phyloP scores from a whole-genome alignment of 2,888 invertebrate species.

The Nowickia ferox region DNA sequence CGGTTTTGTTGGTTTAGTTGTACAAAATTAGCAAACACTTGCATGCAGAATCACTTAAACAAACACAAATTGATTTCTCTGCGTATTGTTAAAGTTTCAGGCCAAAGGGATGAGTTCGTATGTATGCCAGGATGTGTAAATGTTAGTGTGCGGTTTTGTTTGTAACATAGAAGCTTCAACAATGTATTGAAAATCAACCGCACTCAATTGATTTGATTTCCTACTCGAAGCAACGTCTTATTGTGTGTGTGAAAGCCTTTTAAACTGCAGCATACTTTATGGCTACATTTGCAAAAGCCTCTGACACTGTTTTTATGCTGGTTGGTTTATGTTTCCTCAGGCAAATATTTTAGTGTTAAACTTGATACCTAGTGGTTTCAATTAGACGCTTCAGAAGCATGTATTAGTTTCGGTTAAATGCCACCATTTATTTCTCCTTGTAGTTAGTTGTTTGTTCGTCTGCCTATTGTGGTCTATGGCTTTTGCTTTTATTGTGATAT shows the following conservation, averaged over 20 bases:
- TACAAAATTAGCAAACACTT: constrained; percentile 51
- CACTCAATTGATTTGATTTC: constrained; percentile 73
- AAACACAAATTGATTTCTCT: constrained; percentile 1
- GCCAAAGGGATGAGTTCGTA: constrained; percentile 1
- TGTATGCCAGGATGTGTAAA: neutral
- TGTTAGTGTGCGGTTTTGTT: constrained; percentile 40
- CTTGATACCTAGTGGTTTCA: constrained; percentile 49
- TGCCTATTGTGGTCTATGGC: constrained; percentile 13
- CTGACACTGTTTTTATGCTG: neutral
- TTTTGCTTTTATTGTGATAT: constrained; percentile 23
- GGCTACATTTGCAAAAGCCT: constrained; percentile 26
- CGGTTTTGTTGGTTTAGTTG: constrained; percentile 52
- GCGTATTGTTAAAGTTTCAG: constrained; percentile 17
- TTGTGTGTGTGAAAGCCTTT: neutral
- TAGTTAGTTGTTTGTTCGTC: neutral
- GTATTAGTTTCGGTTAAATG: constrained; percentile 48
- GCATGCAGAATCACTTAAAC: neutral
- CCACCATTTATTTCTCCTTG: neutral
- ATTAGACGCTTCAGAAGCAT: constrained; percentile 35
- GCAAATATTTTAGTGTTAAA: constrained; percentile 42
- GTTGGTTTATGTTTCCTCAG: constrained; percentile 22
- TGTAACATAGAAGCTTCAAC: constrained; percentile 35
- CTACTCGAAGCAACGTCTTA: constrained; percentile 59
- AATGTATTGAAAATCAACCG: constrained; percentile 64
- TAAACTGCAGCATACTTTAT: constrained; percentile 35